Evolutionary conservation across 1,140 invertebrate species (phyloP), one percentile per base, ranked within the genome.

Genomic region (Brachionus sp.): DNA sequence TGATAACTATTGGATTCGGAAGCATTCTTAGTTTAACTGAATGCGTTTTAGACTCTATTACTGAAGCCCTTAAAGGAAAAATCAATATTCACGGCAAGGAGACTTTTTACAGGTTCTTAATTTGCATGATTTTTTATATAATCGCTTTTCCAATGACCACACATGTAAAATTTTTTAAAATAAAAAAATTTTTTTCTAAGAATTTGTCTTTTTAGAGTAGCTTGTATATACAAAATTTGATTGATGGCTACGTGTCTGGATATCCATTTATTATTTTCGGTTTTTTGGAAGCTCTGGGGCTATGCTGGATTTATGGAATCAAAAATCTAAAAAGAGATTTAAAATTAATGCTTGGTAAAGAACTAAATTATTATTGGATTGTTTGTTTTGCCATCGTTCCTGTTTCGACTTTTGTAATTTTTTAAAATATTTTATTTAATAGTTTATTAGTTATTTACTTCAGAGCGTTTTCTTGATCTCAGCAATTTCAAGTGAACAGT

Each of bases 1-100:
- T 99, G 66, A 91, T 98, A 2, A 93, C 98, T 83, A 94, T 99
- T 50, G 97, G 95, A 29, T 91, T 98, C 64, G 97, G 98, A 89
- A 73, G 64, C 46, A 70, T 68, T 7, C 23, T 83, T 4, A 68
- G 57, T 53, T 50, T 73, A 25, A 73, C n/a, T 23, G 80, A 83
- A 44, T 68, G 57, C 42, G 64, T 83, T 2, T 13, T 83, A 10
- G 57, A 66, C 16, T 68, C 80, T n/a, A 29, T 83, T 6, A 68
- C 50, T n/a, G 80, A 83, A 29, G 39, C 57, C 10, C 23, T 83
- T 1, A 83, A 70, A 35, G 39, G n/a, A 19, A 83, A 46, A 68
- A 83, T 84, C 50, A 75, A 84, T 12, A 77, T 37, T n/a, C 33
- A 73, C 5, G 39, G 42, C 1, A 68, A 44, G 44, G 80, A 70